Evolutionary conservation across 2,888 invertebrate species (phyloP).

Genomic region (Neuroscelio doddi): DNA sequence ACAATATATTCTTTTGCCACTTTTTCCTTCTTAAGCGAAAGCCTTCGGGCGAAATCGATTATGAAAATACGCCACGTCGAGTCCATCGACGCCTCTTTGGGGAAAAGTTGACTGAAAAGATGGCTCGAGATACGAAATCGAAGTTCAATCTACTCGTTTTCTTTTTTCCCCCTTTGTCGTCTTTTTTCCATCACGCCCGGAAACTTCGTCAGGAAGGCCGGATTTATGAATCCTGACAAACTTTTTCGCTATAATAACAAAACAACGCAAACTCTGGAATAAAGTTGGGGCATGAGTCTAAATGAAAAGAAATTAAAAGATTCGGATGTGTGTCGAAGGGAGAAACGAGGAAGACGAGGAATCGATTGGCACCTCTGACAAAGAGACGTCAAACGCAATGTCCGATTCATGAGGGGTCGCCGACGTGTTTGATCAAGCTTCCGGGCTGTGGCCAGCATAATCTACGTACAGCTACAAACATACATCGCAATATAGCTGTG

Average conservation of each 20-base stretch:
- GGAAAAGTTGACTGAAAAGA: slow-evolving; percentile 44
- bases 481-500: slow-evolving; percentile 46
- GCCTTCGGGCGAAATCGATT: slow-evolving; percentile 56
- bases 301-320: slow-evolving; percentile 11
- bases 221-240: slow-evolving; percentile 27
- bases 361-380: slow-evolving; percentile 51
- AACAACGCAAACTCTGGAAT: neutral
- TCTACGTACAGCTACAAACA: slow-evolving; percentile 46
- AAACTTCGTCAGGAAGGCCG: slow-evolving; percentile 23
- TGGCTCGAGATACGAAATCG: slow-evolving; percentile 25
- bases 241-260: neutral
- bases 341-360: slow-evolving; percentile 34
- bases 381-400: slow-evolving; percentile 48
- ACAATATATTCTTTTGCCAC: slow-evolving; percentile 14
- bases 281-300: neutral
- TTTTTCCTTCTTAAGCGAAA: slow-evolving; percentile 26
- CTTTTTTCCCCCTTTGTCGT: slow-evolving; percentile 7
- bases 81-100: slow-evolving; percentile 42
- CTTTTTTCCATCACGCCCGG: slow-evolving; percentile 18
- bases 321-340: slow-evolving; percentile 17
- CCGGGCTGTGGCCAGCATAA: slow-evolving; percentile 53
- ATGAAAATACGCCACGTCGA: slow-evolving; percentile 57
- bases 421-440: slow-evolving; percentile 59
- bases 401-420: slow-evolving; percentile 51
- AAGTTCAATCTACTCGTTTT: slow-evolving; percentile 32